Evolutionary conservation across 2,888 invertebrate genomes (phyloP), one percentile per base, ranked within the genome.

Genomic region (Melolontha melolontha): DNA sequence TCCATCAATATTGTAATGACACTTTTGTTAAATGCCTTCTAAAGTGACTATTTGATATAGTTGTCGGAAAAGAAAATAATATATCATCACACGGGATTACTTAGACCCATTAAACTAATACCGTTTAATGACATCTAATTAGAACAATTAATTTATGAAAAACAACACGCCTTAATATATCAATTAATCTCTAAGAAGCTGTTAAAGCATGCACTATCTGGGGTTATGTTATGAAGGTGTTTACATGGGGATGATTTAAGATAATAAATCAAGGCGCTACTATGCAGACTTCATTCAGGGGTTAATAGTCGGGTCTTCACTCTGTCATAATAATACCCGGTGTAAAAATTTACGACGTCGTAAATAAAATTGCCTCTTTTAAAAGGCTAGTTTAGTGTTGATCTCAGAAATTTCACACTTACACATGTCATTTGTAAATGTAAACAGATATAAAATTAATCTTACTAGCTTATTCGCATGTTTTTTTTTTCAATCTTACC

Each of bases 291-390:
- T 68, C 68, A 71, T 72, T 72, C 70, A 67, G 70, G 73, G 71
- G 72, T 64, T 66, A 68, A 66, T 71, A 71, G 72, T 71, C 71
- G 67, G 72, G 70, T 66, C 70, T 71, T 67, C 70, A 57, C 66
- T 69, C 72, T 74, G 74, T 74, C 74, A 74, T 74, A 74, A 74
- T 72, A 74, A 72, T 71, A 68, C 72, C 70, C 66, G 68, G 67
- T 70, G 52, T 64, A 67, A 68, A 71, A 71, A 74, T 74, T 74
- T 74, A 74, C 72, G 72, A 71, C 71, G 67, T 70, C 68, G 64
- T 68, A 68, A 68, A 68, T 68, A 68, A 64, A 29, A 64, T 59
- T 40, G 55, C 55, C 66, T 66, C 54, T 57, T 57, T 44, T 57
- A 10, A 29, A 66, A 17, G 11, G 17, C 29, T 14, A 16, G 16